Evolutionary conservation across 2,797 vertebrate genomes (phyloP).

Genomic region (Botia kubotai): DNA sequence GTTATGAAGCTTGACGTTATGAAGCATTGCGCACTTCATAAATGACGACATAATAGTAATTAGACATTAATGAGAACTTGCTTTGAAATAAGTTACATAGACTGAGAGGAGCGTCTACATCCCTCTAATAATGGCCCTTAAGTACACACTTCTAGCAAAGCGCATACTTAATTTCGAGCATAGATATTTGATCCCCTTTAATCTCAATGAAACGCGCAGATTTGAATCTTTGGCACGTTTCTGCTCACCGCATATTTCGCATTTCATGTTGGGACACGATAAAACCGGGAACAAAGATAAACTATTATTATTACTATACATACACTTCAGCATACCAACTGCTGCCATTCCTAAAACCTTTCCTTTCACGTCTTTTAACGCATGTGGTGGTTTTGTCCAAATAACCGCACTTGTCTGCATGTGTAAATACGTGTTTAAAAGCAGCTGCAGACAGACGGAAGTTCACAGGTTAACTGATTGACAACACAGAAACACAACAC

Average conservation of each 20-base stretch:
- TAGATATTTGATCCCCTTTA: conserved; percentile 20
- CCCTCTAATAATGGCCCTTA: conserved; percentile 14
- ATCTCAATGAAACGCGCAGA: conserved; percentile 51
- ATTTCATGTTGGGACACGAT: conserved; percentile 81
- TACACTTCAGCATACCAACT: neutral
- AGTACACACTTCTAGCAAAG: conserved; percentile 15
- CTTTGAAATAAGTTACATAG: conserved; percentile 4
- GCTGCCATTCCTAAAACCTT: neutral
- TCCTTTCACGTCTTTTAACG: too few species aligned
- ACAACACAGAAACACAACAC: conserved; percentile 19
- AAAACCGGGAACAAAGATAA: conserved; percentile 25
- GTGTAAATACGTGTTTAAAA: neutral
- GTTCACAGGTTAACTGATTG: neutral
- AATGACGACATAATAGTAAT: neutral
- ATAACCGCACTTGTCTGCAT: neutral
- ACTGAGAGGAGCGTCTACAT: neutral
- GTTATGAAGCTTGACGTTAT: neutral
- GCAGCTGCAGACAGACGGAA: neutral
- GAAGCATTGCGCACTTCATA: too few species aligned
- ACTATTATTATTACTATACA: neutral
- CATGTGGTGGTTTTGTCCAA: neutral
- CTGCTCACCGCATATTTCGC: conserved; percentile 69
- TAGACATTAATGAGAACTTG: neutral
- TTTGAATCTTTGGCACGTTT: conserved; percentile 65
- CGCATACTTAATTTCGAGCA: conserved; percentile 14